Evolutionary conservation across 2,888 invertebrate genomes (phyloP).

Genomic region (Pristionchus entomophagus): DNA sequence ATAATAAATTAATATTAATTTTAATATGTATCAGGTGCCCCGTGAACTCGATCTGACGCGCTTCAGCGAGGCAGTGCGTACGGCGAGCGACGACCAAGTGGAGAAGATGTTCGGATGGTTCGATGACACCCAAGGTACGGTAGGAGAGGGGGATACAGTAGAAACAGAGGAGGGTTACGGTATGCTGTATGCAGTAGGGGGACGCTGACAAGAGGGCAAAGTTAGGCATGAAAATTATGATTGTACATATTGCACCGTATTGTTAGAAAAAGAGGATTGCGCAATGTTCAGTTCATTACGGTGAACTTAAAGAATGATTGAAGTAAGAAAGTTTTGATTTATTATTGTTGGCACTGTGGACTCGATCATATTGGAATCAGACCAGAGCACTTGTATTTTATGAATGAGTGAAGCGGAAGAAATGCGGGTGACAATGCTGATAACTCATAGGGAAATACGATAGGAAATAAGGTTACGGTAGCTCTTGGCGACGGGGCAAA

Average conservation of each 20-base stretch:
- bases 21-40: not conserved
- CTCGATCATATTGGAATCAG: not conserved
- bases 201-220: not conserved
- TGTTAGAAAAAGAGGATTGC: too few species aligned
- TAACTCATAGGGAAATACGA: too few species aligned
- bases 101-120: not conserved
- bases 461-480: too few species aligned
- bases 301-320: not conserved
- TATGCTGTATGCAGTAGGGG: not conserved
- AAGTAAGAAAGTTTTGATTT: not conserved
- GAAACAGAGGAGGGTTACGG: not conserved
- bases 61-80: not conserved
- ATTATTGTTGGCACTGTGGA: not conserved
- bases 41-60: slow-evolving; percentile 6
- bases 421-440: not conserved
- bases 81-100: not conserved
- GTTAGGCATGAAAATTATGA: not conserved
- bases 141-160: not conserved
- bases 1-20: not conserved
- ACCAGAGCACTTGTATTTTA: not conserved
- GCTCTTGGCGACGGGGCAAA: too few species aligned
- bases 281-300: too few species aligned
- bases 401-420: not conserved
- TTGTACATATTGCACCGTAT: too few species aligned
- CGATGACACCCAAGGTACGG: slow-evolving; percentile 1